Percentiles rank a stretch among this genome's conserved stretches.
Conservation (phyloP, 1,140 invertebrate species). For the Odontomachus brunneus region DNA sequence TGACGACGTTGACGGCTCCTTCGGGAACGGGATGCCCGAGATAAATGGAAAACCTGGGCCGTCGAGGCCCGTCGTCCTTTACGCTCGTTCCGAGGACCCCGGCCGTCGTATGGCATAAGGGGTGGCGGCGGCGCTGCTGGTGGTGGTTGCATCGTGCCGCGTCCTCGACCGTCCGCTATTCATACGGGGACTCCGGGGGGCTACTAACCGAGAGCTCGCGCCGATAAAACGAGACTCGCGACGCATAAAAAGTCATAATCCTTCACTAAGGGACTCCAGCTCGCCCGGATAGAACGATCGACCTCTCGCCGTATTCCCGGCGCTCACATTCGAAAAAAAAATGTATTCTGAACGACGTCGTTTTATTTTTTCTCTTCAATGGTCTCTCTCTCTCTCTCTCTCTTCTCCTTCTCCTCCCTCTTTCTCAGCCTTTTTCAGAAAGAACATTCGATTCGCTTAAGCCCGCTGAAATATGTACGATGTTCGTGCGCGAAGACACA, state of each 20-base stretch:
- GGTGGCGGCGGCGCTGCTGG: neutral
- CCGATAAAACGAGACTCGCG: slow-evolving; percentile 59
- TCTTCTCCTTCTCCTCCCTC: neutral
- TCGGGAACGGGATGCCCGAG: slow-evolving; percentile 62
- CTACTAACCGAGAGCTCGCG: neutral
- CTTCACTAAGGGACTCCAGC: slow-evolving; percentile 10
- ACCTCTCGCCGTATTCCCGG: neutral
- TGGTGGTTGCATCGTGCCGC: slow-evolving; percentile 9
- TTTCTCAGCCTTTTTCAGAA: neutral
- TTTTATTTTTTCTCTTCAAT: neutral
- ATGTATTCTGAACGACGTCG: slow-evolving; percentile 2
- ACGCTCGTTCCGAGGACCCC: slow-evolving; percentile 1
- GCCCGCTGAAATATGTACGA: slow-evolving; percentile 29
- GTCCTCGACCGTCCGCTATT: slow-evolving; percentile 20
- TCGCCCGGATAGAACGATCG: slow-evolving; percentile 26
- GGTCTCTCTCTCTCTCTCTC: neutral
- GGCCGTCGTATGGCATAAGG: neutral
- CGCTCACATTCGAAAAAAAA: slow-evolving; percentile 18
- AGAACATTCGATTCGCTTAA: neutral
- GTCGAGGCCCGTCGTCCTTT: slow-evolving; percentile 25
- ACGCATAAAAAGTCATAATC: slow-evolving; percentile 63
- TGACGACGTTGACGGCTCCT: slow-evolving; percentile 72
- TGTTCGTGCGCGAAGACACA: neutral
- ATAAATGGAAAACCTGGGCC: slow-evolving; percentile 68
- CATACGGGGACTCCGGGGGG: slow-evolving; percentile 3